Base-by-base conservation (phyloP, 2,888 invertebrate species). In the Tinea pellionella region DNA sequence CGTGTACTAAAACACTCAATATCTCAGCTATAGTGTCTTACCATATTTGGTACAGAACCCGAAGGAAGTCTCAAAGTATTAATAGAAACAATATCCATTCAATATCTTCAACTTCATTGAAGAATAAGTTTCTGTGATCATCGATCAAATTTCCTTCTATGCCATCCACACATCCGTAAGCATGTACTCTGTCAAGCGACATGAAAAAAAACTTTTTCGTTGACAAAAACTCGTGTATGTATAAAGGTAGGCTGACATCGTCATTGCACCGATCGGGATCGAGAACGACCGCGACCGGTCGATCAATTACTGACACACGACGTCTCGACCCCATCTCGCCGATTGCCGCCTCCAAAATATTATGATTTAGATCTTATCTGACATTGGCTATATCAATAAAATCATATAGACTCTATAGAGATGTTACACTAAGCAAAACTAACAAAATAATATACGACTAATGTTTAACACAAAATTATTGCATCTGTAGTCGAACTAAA, bases 301-400 rank as follows among this genome's bases (percentile, higher is more conserved):
- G 73, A 86, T 86, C 85, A 80, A 85, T 86, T 81, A 86, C 79
- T 81, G 82, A 80, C 78, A 77, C 80, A 80, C 18, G 37, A 80
- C 79, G 82, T 73, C 67, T 74, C 67, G 73, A 70, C 70, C 71
- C 68, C 11, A 43, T 51, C 60, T 60, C 62, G 68, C 69, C 69
- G 67, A 72, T 70, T 70, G 70, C 69, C 71, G 72, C 72, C 70
- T 76, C 75, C 77, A 74, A 81, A 84, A 84, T 84, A 82, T 84
- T 83, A 73, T 83, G 84, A 82, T 84, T 73, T 73, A 72, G 84
- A 83, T 84, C 70, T 76, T 80, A 83, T 84, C 83, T 63, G 65
- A 60, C 63, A 61, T 63, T 55, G 64, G 63, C 64, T 66, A 64
- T 64, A 64, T 63, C 56, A 60, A 59, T 59, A 59, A 57, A 29